Conservation (phyloP, 2,113 vertebrate species). For the Hepsetus odoe region DNA sequence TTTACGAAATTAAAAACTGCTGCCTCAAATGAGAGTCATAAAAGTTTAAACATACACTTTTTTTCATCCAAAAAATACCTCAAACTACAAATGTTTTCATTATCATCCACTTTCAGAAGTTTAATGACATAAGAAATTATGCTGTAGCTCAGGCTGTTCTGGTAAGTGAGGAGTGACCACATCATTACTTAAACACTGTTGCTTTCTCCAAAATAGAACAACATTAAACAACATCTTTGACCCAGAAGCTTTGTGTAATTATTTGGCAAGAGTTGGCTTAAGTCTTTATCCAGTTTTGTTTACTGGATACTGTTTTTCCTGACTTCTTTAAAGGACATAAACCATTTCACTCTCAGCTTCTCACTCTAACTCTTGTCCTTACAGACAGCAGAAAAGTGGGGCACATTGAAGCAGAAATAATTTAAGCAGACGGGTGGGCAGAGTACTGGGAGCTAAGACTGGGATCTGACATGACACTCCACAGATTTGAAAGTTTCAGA, state of each 20-base stretch:
- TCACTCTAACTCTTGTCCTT: background rate
- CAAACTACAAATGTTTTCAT: background rate
- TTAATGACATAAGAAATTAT: background rate
- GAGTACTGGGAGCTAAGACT: background rate
- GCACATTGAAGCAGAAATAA: conserved; percentile 20
- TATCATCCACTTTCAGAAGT: background rate
- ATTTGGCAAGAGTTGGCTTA: background rate
- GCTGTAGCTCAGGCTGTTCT: background rate
- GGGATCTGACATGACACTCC: conserved; percentile 10
- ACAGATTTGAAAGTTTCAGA: conserved; percentile 18
- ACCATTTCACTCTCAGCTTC: background rate
- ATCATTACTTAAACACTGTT: background rate
- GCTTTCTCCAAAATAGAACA: background rate
- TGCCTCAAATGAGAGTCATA: background rate
- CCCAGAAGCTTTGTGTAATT: background rate
- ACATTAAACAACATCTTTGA: background rate
- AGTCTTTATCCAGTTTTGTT: background rate
- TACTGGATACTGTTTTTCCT: background rate
- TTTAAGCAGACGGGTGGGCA: conserved; percentile 21
- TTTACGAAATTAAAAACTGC: too few species aligned
- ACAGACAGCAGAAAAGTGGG: background rate
- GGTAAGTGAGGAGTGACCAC: background rate
- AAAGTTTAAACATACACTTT: background rate
- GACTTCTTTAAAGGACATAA: background rate
- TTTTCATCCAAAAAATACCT: background rate